Evolutionary conservation across 2,797 vertebrate genomes (phyloP).

Genomic region (Brotula barbata): DNA sequence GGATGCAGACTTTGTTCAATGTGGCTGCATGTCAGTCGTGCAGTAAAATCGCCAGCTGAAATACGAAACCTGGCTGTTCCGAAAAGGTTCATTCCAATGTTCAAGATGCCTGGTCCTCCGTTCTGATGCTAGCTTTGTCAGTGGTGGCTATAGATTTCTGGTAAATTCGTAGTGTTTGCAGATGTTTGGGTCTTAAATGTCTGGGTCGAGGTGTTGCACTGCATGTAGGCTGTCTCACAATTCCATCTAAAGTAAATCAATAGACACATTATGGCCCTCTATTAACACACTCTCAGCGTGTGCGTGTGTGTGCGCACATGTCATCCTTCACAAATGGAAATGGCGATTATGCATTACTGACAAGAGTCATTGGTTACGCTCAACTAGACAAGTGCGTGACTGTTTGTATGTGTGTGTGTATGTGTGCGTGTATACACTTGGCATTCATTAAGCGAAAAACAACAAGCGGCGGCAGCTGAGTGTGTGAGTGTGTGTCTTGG

Average conservation of each 20-base stretch:
- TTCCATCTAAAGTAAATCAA: conserved; percentile 60
- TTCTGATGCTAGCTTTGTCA: too few relatives aligned
- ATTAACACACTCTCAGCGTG: conserved; percentile 40
- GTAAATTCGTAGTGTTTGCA: too few relatives aligned
- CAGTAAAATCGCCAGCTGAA: too few relatives aligned
- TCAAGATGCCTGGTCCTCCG: too few relatives aligned
- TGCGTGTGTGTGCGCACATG: conserved; percentile 35
- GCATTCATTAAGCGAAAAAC: conserved; percentile 75
- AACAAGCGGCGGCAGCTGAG: conserved; percentile 74
- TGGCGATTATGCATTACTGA: conserved; percentile 73
- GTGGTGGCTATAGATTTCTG: too few relatives aligned
- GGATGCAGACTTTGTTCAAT: too few relatives aligned
- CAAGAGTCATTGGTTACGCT: conserved; percentile 74
- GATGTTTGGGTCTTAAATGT: conserved; percentile 2
- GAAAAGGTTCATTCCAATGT: too few relatives aligned
- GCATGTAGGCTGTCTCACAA: conserved; percentile 33
- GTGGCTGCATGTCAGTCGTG: too few relatives aligned
- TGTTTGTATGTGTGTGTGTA: not conserved
- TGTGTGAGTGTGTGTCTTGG: conserved; percentile 73
- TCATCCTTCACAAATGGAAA: conserved; percentile 72
- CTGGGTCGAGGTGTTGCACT: conserved; percentile 20
- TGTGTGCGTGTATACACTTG: conserved; percentile 53
- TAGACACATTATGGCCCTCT: conserved; percentile 57
- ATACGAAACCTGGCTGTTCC: too few relatives aligned
- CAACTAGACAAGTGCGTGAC: conserved; percentile 57